phyloP scores from a whole-genome alignment of 92 coral and sea anemone genomes.

The Phymanthus crucifer region DNA sequence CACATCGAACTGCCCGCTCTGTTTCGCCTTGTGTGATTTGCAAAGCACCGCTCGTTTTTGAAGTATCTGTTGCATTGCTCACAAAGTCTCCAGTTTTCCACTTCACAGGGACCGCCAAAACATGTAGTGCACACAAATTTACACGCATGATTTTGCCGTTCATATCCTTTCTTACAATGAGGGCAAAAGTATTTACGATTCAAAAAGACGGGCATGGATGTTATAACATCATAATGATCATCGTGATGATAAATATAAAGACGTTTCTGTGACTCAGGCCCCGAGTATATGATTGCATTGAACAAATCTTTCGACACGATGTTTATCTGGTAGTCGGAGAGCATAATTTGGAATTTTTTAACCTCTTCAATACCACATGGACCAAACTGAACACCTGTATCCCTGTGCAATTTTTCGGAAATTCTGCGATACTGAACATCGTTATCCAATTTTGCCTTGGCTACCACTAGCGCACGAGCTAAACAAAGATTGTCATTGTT shows the following conservation, averaged over 20 bases:
- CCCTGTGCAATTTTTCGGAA: too few relatives aligned
- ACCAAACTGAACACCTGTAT: constrained; percentile 27
- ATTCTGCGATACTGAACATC: constrained; percentile 12
- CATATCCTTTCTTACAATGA: constrained; percentile 51
- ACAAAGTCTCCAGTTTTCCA: constrained; percentile 7
- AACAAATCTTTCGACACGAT: constrained; percentile 16
- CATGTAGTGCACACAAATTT: constrained; percentile 22
- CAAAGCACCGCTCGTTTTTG: background rate
- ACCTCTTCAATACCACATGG: constrained; percentile 41
- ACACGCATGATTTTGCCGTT: constrained; percentile 37
- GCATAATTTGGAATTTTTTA: constrained; percentile 32
- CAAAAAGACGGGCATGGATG: constrained; percentile 49
- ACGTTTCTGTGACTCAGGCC: constrained; percentile 48
- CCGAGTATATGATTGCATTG: constrained; percentile 50
- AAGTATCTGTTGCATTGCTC: constrained; percentile 13
- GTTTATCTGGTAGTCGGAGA: constrained; percentile 35
- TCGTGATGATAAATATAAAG: constrained; percentile 41
- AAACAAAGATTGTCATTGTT: constrained; percentile 46
- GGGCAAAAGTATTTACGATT: constrained; percentile 38
- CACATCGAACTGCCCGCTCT: background rate
- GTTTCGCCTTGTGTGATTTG: background rate
- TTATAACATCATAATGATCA: constrained; percentile 60
- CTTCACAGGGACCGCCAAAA: constrained; percentile 11
- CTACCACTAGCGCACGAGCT: constrained; percentile 45
- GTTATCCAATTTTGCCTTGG: constrained; percentile 34